A percentile compares a stretch with the other conserved stretches of the same genome.
These are phyloP conservation scores for Chamaetylas fuelleborni DNA, from an alignment of 2,113 vertebrate genomes.

Conservation along the genomic window DNA sequence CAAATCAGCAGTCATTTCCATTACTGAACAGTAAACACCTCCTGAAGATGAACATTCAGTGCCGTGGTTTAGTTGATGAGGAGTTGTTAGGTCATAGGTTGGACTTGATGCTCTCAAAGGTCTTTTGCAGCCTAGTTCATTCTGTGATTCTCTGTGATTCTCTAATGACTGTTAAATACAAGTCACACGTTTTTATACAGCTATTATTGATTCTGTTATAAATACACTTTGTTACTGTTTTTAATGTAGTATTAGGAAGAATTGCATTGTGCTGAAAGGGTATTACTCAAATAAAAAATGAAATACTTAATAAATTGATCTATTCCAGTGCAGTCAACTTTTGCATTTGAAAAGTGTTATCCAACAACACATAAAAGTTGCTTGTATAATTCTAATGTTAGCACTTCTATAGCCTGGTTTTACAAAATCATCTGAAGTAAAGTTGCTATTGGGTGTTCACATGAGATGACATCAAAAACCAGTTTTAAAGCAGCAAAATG, in stretches of 20 bases:
- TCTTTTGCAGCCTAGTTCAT: background rate
- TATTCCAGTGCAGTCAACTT: background rate
- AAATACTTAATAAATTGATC: background rate
- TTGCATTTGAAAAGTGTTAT: background rate
- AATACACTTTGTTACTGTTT: background rate
- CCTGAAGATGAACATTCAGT: background rate
- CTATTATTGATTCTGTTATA: background rate
- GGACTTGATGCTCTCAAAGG: background rate
- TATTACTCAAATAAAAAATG: background rate
- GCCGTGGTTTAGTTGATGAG: background rate
- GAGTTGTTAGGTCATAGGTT: background rate
- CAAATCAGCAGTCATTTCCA: background rate
- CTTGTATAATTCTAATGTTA: background rate
- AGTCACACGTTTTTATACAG: background rate
- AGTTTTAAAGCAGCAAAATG: background rate
- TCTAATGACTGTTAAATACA: background rate
- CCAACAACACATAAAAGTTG: background rate
- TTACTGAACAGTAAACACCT: background rate
- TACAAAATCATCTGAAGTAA: background rate
- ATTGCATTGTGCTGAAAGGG: background rate
- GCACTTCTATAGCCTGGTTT: background rate
- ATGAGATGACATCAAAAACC: background rate
- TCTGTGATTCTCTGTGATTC: background rate
- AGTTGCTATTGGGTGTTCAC: background rate
- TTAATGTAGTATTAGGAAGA: background rate